phyloP scores from a whole-genome alignment of 2,113 vertebrate species.

The Scatophagus argus region DNA sequence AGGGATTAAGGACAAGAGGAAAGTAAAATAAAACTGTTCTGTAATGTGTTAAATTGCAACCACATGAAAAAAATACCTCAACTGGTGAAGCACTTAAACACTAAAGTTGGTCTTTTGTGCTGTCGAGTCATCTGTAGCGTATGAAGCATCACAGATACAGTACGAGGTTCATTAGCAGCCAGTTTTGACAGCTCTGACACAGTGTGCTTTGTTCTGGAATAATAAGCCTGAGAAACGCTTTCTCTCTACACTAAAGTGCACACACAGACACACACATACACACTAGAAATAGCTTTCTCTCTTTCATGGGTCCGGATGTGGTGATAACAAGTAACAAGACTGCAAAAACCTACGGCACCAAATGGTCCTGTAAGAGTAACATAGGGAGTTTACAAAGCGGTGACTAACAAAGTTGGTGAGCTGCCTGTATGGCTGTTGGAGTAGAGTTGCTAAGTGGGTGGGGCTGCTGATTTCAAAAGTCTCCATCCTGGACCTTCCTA shows the following conservation, averaged over 20 bases:
- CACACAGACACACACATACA: slow-evolving; percentile 1
- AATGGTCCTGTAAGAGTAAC: no score
- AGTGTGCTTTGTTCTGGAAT: slow-evolving; percentile 65
- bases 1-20: neutral
- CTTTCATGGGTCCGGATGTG: no score
- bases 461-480: no score
- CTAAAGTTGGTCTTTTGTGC: slow-evolving; percentile 45
- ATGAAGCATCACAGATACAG: slow-evolving; percentile 44
- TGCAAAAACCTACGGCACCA: no score
- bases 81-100: slow-evolving; percentile 18
- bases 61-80: neutral
- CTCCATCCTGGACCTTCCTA: no score
- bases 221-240: slow-evolving; percentile 64
- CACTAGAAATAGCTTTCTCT: no score
- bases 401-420: no score
- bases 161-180: slow-evolving; percentile 73
- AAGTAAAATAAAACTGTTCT: neutral
- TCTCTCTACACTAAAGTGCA: slow-evolving; percentile 25
- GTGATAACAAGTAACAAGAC: no score
- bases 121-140: slow-evolving; percentile 55
- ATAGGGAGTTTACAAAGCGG: no score
- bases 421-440: no score
- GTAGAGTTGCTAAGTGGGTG: no score
- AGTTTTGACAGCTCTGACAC: slow-evolving; percentile 68
- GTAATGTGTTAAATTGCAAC: slow-evolving; percentile 16